These are phyloP conservation scores for Macrotrachela quadricornifera DNA, from an alignment of 1,140 invertebrate genomes.

Conservation along the genomic window DNA sequence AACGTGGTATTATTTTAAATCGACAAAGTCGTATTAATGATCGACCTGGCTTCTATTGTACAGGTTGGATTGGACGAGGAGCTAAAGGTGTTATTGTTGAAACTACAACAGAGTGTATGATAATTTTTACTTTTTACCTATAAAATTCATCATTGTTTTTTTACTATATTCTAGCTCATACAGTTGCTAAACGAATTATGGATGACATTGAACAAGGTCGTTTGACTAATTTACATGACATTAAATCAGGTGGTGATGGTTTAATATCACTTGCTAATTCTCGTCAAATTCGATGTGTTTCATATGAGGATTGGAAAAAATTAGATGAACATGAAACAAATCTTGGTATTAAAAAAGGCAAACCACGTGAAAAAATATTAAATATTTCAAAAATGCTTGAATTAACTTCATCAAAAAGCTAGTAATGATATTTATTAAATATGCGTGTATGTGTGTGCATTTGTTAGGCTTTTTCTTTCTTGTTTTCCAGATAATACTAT, in stretches of 20 bases:
- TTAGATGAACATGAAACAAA: conserved; percentile 54
- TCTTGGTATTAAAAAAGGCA: conserved; percentile 44
- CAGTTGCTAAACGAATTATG: conserved; percentile 18
- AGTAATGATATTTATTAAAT: not conserved
- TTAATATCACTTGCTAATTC: conserved; percentile 21
- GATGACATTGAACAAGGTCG: conserved; percentile 15
- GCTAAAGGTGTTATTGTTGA: conserved; percentile 73
- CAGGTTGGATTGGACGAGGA: conserved; percentile 74
- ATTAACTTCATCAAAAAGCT: conserved; percentile 27
- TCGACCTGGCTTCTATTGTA: conserved; percentile 50
- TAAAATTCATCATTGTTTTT: conserved; percentile 39
- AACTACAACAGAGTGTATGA: conserved; percentile 73
- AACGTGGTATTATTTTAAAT: conserved; percentile 46
- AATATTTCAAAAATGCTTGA: conserved; percentile 50
- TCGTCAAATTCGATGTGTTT: conserved; percentile 30
- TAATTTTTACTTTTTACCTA: conserved; percentile 45
- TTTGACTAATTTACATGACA: conserved; percentile 7
- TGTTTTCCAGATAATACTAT: not conserved
- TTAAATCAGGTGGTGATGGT: conserved; percentile 40
- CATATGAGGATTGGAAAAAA: conserved; percentile 60
- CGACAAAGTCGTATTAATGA: conserved; percentile 41
- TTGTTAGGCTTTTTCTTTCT: not conserved
- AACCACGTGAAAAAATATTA: conserved; percentile 57
- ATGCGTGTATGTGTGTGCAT: too few relatives aligned
- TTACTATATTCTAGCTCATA: conserved; percentile 15